phyloP scores from a whole-genome alignment of 2,888 invertebrate genomes.

The Tetramorium bicarinatum region DNA sequence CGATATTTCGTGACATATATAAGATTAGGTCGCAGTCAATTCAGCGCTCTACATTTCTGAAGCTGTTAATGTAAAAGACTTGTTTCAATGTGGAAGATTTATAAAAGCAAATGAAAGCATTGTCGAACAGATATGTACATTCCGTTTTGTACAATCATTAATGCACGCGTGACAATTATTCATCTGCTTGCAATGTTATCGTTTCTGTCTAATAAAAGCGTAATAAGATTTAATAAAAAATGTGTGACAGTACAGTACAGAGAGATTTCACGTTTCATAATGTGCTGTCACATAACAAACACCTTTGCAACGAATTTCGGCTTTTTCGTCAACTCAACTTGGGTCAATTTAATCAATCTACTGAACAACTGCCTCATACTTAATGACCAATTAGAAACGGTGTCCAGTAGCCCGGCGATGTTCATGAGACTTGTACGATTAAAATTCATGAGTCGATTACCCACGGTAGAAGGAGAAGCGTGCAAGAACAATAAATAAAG shows the following conservation, averaged over 20 bases:
- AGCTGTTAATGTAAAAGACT: background rate
- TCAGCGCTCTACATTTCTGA: background rate
- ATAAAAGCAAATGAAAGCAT: background rate
- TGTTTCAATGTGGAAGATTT: background rate
- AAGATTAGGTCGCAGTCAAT: background rate
- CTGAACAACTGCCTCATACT: background rate
- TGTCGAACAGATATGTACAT: background rate
- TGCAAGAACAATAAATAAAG: conserved; percentile 27
- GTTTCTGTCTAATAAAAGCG: background rate
- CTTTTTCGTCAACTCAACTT: background rate
- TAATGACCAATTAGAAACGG: conserved; percentile 48
- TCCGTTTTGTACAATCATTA: background rate
- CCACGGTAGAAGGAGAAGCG: background rate
- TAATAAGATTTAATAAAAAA: background rate
- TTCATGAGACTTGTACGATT: conserved; percentile 23
- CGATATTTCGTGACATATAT: background rate
- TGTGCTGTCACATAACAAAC: background rate
- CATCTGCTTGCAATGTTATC: background rate
- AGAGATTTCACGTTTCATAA: background rate
- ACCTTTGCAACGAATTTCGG: background rate
- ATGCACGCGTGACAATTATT: background rate
- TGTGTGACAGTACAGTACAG: background rate
- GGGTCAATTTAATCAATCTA: conserved; percentile 20
- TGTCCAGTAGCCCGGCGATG: conserved; percentile 29
- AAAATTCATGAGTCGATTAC: conserved; percentile 45